These are phyloP conservation scores for Chrysocyon brachyurus DNA, from an alignment of 2,797 vertebrate species.

Conservation along the genomic window DNA sequence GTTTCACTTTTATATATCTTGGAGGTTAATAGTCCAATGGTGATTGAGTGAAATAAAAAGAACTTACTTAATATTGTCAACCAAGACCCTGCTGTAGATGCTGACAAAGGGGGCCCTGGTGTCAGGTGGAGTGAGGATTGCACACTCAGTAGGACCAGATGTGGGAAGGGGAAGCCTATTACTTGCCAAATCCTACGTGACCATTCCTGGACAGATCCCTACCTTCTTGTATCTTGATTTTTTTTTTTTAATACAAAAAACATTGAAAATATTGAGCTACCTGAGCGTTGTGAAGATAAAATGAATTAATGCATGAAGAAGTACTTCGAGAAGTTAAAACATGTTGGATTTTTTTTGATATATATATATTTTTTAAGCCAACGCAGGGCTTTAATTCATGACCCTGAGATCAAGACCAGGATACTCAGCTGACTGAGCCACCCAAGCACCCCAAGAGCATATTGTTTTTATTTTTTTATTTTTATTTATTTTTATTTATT, in stretches of 20 bases:
- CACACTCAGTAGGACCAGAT: not conserved
- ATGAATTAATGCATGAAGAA: not conserved
- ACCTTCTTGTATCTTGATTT: not conserved
- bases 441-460: not conserved
- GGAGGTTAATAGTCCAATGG: not conserved
- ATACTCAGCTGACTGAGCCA: not conserved
- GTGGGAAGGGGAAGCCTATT: not conserved
- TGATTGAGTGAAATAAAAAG: not conserved
- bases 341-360: too few relatives aligned
- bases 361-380: not conserved
- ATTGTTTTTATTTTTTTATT: too few relatives aligned
- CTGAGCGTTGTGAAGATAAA: not conserved
- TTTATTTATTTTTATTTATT: too few relatives aligned
- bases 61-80: not conserved
- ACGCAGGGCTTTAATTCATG: not conserved
- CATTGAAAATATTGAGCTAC: not conserved
- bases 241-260: not conserved
- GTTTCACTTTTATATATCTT: not conserved
- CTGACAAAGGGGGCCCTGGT: rapidly evolving
- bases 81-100: not conserved
- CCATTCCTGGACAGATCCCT: not conserved
- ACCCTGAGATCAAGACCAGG: not conserved
- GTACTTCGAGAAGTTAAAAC: not conserved
- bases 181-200: not conserved
- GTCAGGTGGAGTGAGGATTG: not conserved